These are phyloP conservation scores for Melipona bicolor DNA, from an alignment of 2,888 invertebrate genomes.

Conservation along the genomic window DNA sequence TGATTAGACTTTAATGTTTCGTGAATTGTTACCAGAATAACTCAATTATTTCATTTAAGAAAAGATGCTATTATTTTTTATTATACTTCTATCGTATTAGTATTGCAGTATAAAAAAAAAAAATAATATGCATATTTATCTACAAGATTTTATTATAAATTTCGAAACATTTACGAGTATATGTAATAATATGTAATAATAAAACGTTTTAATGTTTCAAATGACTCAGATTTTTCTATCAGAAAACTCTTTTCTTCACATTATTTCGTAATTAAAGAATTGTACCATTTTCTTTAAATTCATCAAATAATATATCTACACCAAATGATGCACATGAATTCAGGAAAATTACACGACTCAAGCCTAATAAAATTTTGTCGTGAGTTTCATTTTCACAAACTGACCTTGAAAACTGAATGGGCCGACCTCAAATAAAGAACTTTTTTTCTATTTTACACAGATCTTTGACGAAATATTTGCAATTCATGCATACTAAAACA, in stretches of 20 bases:
- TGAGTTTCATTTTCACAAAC: too few relatives aligned
- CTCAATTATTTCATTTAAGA: not conserved
- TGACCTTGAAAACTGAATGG: too few relatives aligned
- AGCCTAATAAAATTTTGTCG: too few relatives aligned
- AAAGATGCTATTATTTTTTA: not conserved
- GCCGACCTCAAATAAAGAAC: too few relatives aligned
- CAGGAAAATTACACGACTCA: too few relatives aligned
- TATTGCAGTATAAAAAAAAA: not conserved
- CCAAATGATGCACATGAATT: too few relatives aligned
- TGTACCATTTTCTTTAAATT: too few relatives aligned
- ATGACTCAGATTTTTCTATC: not conserved
- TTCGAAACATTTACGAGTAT: not conserved
- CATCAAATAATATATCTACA: too few relatives aligned
- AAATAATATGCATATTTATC: not conserved
- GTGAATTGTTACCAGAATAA: not conserved
- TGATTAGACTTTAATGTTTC: not conserved
- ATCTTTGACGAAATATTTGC: too few relatives aligned
- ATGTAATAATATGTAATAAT: not conserved
- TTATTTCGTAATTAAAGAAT: not conserved
- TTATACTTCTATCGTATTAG: not conserved
- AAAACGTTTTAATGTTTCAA: not conserved
- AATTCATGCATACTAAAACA: too few relatives aligned
- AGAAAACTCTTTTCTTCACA: not conserved
- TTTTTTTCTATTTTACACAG: too few relatives aligned
- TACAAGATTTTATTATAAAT: not conserved